A percentile compares a stretch with the other conserved stretches of the same genome.
phyloP scores from a whole-genome alignment of 2,113 vertebrate genomes.

The Tringa solitaria region DNA sequence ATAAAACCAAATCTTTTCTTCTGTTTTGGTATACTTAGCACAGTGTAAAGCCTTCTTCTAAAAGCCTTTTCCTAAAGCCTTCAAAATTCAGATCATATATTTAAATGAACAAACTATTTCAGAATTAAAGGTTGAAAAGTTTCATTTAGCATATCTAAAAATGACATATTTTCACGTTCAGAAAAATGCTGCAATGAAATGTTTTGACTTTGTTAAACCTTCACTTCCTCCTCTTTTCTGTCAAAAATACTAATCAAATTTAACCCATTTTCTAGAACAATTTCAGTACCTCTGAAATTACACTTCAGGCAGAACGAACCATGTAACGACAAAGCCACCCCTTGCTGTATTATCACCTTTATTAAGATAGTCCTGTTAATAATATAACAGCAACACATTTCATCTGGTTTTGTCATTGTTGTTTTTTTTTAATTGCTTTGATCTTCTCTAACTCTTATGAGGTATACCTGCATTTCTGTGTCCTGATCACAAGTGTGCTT shows the following conservation, averaged over 20 bases:
- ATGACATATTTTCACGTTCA: constrained; percentile 14
- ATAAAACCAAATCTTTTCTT: background rate
- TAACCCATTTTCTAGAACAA: background rate
- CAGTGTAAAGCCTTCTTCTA: background rate
- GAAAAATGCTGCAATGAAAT: background rate
- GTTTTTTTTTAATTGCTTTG: background rate
- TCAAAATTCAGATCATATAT: background rate
- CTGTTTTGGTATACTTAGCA: background rate
- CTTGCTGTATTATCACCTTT: background rate
- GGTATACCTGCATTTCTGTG: background rate
- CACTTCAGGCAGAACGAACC: background rate
- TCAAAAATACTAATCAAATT: constrained; percentile 6
- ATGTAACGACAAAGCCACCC: background rate
- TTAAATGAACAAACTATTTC: background rate
- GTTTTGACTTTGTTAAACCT: constrained; percentile 28
- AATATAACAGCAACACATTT: background rate
- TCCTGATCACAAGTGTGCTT: background rate
- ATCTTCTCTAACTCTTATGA: background rate
- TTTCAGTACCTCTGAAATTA: background rate
- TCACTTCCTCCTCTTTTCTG: background rate
- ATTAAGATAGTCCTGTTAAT: background rate
- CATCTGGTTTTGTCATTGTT: no score
- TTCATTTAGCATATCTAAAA: constrained; percentile 12
- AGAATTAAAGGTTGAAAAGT: constrained; percentile 9
- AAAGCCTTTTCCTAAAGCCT: background rate